Percentiles rank a stretch among this genome's conserved stretches.
Conservation (phyloP, 2,888 invertebrate species). For the Lasioglossum malachurum region DNA sequence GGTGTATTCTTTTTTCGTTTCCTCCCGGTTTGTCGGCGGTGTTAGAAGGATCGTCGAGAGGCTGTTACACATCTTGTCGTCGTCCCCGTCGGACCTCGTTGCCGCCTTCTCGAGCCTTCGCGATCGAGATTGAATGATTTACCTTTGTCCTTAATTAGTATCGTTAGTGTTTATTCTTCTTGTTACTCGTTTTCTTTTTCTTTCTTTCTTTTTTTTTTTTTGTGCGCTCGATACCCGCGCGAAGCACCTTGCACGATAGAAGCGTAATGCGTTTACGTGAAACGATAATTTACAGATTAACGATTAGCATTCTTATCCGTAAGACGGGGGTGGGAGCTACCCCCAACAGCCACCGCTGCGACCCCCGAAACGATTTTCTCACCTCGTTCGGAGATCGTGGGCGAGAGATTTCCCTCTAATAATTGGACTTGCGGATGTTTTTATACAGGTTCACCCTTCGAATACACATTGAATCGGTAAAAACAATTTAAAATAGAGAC, state of each 20-base stretch:
- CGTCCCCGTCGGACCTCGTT: conserved; percentile 27
- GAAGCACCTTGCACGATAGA: conserved; percentile 77
- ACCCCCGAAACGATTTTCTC: conserved; percentile 26
- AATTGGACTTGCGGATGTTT: conserved; percentile 7
- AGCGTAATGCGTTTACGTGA: conserved; percentile 78
- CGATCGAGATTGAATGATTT: conserved; percentile 50
- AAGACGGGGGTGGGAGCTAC: conserved; percentile 26
- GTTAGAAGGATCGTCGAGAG: conserved; percentile 16
- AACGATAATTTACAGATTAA: conserved; percentile 72
- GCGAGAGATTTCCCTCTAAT: conserved; percentile 1
- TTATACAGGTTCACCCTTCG: neutral
- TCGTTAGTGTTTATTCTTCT: neutral
- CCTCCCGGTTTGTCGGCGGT: neutral
- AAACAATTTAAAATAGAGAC: conserved; percentile 15
- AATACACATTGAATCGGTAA: conserved; percentile 3
- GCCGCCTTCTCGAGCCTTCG: conserved; percentile 35
- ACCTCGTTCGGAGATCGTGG: conserved; percentile 38
- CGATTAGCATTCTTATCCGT: conserved; percentile 60
- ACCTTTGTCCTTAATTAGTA: neutral
- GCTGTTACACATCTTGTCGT: conserved; percentile 19
- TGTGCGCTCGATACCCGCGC: conserved; percentile 69
- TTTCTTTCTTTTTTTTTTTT: neutral
- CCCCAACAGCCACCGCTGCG: conserved; percentile 38
- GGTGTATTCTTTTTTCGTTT: conserved; percentile 39
- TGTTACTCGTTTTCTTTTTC: conserved; percentile 43